Base-by-base conservation (phyloP, 2,888 invertebrate species). In the Athalia circularis region DNA sequence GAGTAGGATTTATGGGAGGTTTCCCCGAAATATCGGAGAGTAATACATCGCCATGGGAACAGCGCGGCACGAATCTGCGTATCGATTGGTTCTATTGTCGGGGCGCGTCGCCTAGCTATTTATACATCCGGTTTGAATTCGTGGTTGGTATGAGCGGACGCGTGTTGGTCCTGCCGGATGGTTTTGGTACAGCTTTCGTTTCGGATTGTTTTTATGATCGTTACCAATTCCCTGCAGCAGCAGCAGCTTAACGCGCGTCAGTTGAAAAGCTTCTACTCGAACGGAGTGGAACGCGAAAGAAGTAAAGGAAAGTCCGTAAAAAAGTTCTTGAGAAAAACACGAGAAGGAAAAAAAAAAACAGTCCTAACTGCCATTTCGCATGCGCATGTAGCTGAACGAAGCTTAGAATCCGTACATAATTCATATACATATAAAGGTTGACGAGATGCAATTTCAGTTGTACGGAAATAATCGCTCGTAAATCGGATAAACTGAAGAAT, bases 401-500 rank as follows among this genome's bases (percentile, higher is more conserved):
- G 50, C 65, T 65, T 65, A 7, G 64, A 64, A 64, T 7, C 11
- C 15, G 9, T 15, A 6, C 3, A n/a, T 4, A n/a, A 54, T 9
- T 11, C 4, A 54, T 54, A 54, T 54, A 7, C n/a, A 54, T n/a
- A 9, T n/a, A 9, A 11, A 54, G 11, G 7, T 54, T 29, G 29
- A 29, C 29, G 29, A 29, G 29, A 29, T 29, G 29, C 29, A 29
- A 29, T 29, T 29, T 29, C 29, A 29, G 29, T 29, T 50, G 50
- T 65, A 67, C 50, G 67, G 29, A 67, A 67, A 48, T 67, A 67
- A 67, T 67, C 47, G 72, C 45, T 72, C 72, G 72, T 72, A 72
- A 72, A 47, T 47, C 57, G 13, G 59, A 72, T 52, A 81, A 65
- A 78, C 59, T 68, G 78, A 65, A 13, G 48, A 65, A 68, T 15